A percentile compares a stretch with the other conserved stretches of the same genome.
Evolutionary conservation across 2,113 vertebrate genomes (phyloP).

Genomic region (Sorex fumeus): DNA sequence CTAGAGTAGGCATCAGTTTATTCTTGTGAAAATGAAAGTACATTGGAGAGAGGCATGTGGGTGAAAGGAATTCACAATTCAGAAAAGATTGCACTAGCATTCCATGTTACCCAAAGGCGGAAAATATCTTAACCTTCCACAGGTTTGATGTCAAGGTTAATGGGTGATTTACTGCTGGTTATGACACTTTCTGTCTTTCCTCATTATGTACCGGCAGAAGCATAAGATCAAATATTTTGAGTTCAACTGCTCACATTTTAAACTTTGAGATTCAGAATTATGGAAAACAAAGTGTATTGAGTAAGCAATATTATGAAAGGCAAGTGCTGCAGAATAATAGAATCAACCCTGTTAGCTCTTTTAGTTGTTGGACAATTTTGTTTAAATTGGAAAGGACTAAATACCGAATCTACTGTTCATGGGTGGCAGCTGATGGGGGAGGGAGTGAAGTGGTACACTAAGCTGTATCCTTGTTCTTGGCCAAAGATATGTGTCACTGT

Average conservation of each 20-base stretch:
- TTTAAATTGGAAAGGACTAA: no score
- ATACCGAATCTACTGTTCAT: no score
- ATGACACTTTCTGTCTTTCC: neutral
- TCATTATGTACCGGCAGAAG: conserved; percentile 15
- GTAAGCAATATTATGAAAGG: neutral
- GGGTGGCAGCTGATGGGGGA: no score
- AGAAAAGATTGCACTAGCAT: neutral
- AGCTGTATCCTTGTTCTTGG: no score
- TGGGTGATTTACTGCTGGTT: neutral
- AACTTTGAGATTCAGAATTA: neutral
- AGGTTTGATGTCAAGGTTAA: neutral
- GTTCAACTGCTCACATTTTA: neutral
- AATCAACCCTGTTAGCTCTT: neutral
- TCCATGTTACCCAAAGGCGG: neutral
- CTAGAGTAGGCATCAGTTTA: neutral
- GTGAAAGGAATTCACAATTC: neutral
- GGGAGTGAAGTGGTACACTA: no score
- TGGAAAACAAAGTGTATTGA: neutral
- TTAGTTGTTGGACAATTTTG: no score
- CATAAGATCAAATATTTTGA: conserved; percentile 11
- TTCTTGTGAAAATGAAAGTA: conserved; percentile 32
- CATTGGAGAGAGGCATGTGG: conserved; percentile 1
- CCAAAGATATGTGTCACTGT: no score
- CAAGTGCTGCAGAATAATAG: neutral
- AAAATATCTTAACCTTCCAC: neutral